phyloP scores from a whole-genome alignment of 30 jellyfish, hydroid and myxozoan species.

The Chrysaora quinquecirrha region DNA sequence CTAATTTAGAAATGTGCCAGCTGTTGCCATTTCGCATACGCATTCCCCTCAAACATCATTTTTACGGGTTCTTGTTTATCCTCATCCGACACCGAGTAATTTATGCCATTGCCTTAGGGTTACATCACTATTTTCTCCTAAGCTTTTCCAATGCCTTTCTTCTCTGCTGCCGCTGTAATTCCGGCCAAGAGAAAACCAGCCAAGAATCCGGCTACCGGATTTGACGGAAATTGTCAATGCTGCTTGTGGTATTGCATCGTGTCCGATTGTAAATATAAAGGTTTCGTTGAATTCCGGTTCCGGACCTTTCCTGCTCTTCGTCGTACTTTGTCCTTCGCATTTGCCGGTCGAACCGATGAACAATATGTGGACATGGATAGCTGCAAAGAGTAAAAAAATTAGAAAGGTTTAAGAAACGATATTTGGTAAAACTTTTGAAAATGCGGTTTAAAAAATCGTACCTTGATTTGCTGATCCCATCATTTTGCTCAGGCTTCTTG shows the following conservation, averaged over 20 bases:
- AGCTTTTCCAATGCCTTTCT: constrained; percentile 46
- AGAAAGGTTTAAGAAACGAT: not conserved
- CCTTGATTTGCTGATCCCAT: constrained; percentile 48
- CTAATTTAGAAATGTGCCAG: too few relatives aligned
- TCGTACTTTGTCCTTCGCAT: constrained; percentile 42
- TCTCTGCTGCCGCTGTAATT: constrained; percentile 56
- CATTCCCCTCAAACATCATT: too few relatives aligned
- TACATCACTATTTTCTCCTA: constrained; percentile 45
- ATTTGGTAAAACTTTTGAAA: not conserved
- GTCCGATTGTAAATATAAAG: constrained; percentile 54
- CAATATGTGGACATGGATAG: constrained; percentile 41
- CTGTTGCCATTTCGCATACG: too few relatives aligned
- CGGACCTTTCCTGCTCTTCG: constrained; percentile 50
- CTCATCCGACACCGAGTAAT: constrained; percentile 35
- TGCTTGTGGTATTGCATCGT: constrained; percentile 46
- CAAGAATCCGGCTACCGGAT: constrained; percentile 45
- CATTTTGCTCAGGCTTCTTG: constrained; percentile 40
- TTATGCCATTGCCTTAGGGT: constrained; percentile 57
- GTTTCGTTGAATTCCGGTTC: constrained; percentile 67
- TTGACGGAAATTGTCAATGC: constrained; percentile 38
- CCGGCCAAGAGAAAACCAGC: constrained; percentile 73
- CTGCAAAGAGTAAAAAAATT: constrained; percentile 3
- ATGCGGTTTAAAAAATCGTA: too few relatives aligned
- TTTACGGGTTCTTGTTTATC: too few relatives aligned
- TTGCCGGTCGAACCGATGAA: constrained; percentile 36